phyloP scores from a whole-genome alignment of 2,888 invertebrate genomes.

The Philereme vetulata region DNA sequence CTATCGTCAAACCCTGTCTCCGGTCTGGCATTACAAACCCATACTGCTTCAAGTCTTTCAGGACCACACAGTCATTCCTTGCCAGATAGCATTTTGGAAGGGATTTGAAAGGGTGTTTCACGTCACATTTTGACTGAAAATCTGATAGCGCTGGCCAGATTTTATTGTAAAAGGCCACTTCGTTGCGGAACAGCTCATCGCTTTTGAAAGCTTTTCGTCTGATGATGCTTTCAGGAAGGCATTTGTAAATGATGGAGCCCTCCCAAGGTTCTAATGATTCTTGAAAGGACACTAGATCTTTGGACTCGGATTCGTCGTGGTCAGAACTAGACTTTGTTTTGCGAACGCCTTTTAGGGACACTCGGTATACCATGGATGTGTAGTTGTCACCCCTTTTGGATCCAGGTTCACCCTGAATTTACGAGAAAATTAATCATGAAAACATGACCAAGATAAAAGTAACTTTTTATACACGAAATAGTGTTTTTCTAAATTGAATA shows the following conservation, averaged over 20 bases:
- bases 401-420: constrained; percentile 85
- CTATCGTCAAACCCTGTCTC: constrained; percentile 82
- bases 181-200: constrained; percentile 88
- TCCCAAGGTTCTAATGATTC: constrained; percentile 81
- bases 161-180: constrained; percentile 88
- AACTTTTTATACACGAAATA: too few relatives aligned
- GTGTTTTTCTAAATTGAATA: too few relatives aligned
- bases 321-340: neutral
- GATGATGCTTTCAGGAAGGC: constrained; percentile 86
- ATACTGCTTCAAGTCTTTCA: constrained; percentile 85
- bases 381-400: constrained; percentile 90
- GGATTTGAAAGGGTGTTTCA: constrained; percentile 74
- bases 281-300: constrained; percentile 40
- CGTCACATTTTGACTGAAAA: constrained; percentile 80
- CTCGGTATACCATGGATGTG: constrained; percentile 88
- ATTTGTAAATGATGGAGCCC: constrained; percentile 87
- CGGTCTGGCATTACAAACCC: constrained; percentile 87
- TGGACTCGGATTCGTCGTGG: constrained; percentile 45
- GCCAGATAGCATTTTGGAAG: constrained; percentile 86
- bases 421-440: neutral
- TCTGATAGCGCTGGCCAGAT: constrained; percentile 86
- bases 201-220: constrained; percentile 88
- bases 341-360: constrained; percentile 81
- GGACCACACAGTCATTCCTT: constrained; percentile 80
- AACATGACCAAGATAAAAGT: neutral